Evolutionary conservation across 2,113 vertebrate genomes (phyloP), one percentile per base, ranked within the genome.

Genomic region (Vicugna pacos): DNA sequence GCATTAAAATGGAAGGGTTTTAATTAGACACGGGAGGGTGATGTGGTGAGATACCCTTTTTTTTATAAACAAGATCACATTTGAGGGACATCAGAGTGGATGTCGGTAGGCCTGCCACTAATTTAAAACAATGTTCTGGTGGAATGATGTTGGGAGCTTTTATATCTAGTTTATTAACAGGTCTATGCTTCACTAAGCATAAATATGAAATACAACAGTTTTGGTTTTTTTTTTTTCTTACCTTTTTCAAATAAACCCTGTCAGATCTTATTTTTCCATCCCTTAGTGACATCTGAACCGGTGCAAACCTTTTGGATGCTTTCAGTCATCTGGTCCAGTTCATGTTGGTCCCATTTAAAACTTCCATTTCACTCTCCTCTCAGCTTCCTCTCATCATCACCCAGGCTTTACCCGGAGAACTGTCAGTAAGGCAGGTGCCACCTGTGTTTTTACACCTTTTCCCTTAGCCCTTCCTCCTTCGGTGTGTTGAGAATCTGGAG

Each of bases 261-360:
- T 58, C 4, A 20, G 46, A n/a, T 46, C 22, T 85, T 52, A 8
- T 28, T 46, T 91, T 24, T 17, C 58, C 30, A 46, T 58, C 13
- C 6, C 13, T 50, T 58, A 38, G 8, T 58, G 26, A 50, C 32
- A 15, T 12, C 24, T 65, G 42, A 70, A 69, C 19, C 62, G 38
- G 50, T 15, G 19, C 3, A 12, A 16, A 35, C 1, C 20, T 26
- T 8, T 2, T n/a, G 19, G 65, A 7, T 1, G 12, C 0, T 3
- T 26, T 54, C 26, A 42, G 11, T 62, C 42, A 52, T 46, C 86
- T 26, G 50, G 54, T 72, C 17, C 8, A 28, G 73, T 64, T 80
- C 35, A 81, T 2, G 8, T 11, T 15, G 60, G 22, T 2, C 4
- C 35, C 35, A 7, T 50, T 58, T n/a, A 48, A 58, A 87, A 56